These are phyloP conservation scores for Drosophila tristis DNA, from an alignment of 1,140 invertebrate genomes.

Conservation along the genomic window DNA sequence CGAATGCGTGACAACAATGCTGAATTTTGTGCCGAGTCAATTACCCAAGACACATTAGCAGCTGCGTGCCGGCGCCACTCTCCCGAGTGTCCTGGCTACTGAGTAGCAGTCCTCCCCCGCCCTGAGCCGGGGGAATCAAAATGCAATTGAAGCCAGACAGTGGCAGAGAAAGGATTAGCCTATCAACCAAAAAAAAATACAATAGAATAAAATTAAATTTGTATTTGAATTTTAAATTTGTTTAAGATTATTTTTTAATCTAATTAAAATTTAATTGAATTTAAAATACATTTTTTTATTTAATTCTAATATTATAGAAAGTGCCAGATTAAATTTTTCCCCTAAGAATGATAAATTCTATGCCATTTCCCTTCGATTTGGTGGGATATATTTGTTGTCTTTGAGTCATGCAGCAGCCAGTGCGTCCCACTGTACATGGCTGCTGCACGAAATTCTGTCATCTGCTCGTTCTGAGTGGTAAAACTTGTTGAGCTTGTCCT, in stretches of 20 bases:
- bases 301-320: too few relatives aligned
- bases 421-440: conserved; percentile 23
- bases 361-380: not conserved
- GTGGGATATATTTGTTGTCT: not conserved
- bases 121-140: conserved; percentile 60
- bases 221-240: too few relatives aligned
- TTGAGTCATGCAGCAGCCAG: not conserved
- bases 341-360: too few relatives aligned
- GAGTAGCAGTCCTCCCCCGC: conserved; percentile 25
- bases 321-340: too few relatives aligned
- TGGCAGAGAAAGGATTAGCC: conserved; percentile 11
- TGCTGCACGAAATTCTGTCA: conserved; percentile 34
- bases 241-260: too few relatives aligned
- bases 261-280: too few relatives aligned
- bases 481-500: conserved; percentile 71
- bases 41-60: conserved; percentile 81
- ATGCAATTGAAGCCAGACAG: conserved; percentile 65
- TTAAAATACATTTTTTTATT: too few relatives aligned
- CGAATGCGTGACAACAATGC: conserved; percentile 74
- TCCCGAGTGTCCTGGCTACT: not conserved
- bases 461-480: conserved; percentile 53
- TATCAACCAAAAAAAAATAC: conserved; percentile 4
- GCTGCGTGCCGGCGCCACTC: conserved; percentile 47
- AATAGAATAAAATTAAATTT: too few relatives aligned
- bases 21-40: conserved; percentile 72